A percentile compares a stretch with the other conserved stretches of the same genome.
phyloP scores from a whole-genome alignment of 2,888 invertebrate genomes.

The Pinctada fucata region DNA sequence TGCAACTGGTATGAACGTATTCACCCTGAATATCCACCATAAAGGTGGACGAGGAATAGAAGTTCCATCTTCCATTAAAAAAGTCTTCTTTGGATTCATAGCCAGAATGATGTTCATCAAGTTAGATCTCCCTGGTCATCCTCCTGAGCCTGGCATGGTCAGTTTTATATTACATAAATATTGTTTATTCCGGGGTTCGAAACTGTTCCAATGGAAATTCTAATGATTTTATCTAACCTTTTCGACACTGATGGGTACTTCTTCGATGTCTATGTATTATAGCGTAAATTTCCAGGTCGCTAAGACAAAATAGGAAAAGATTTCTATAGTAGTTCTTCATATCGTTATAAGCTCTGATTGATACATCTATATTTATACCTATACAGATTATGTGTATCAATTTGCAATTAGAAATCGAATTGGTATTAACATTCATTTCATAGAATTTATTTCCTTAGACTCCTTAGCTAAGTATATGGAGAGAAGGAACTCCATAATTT shows the following conservation, averaged over 20 bases:
- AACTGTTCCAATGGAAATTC: too few species aligned
- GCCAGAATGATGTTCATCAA: slow-evolving; percentile 78
- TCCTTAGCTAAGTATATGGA: too few species aligned
- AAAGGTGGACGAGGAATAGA: slow-evolving; percentile 88
- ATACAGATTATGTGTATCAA: too few species aligned
- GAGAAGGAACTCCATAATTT: too few species aligned
- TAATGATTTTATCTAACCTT: too few species aligned
- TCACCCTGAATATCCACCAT: slow-evolving; percentile 81
- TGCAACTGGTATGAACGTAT: slow-evolving; percentile 78
- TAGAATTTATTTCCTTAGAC: too few species aligned
- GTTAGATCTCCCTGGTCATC: slow-evolving; percentile 60
- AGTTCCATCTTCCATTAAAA: slow-evolving; percentile 85
- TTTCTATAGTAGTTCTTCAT: too few species aligned
- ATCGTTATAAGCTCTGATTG: too few species aligned
- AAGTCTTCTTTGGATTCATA: slow-evolving; percentile 85
- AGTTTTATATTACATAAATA: slow-evolving; percentile 11
- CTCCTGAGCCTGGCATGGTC: slow-evolving; percentile 58
- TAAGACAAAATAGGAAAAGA: not conserved
- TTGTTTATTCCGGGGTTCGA: too few species aligned
- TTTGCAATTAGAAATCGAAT: too few species aligned
- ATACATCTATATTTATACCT: too few species aligned
- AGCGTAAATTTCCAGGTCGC: not conserved
- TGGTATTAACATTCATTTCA: too few species aligned
- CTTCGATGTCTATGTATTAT: not conserved
- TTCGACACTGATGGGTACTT: not conserved